These are phyloP conservation scores for Eptesicus fuscus DNA, from an alignment of 2,113 vertebrate species.

Conservation along the genomic window DNA sequence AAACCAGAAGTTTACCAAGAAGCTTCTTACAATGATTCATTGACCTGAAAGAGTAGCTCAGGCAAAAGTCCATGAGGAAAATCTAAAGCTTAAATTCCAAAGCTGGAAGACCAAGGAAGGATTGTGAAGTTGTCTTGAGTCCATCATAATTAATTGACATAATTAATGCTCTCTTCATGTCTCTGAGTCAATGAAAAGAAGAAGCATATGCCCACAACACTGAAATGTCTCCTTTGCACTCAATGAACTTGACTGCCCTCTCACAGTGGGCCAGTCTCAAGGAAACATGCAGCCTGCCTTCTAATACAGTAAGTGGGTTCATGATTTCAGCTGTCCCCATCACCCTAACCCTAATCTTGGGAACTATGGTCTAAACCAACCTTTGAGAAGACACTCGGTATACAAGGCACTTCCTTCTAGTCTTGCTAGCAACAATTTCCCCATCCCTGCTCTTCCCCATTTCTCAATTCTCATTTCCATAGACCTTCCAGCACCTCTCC, in stretches of 20 bases:
- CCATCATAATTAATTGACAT: background rate
- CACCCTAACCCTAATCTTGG: background rate
- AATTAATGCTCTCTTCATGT: background rate
- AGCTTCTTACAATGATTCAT: background rate
- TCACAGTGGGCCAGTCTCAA: background rate
- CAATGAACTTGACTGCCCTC: background rate
- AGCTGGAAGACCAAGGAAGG: background rate
- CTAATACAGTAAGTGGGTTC: background rate
- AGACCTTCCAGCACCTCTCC: background rate
- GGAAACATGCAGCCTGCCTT: background rate
- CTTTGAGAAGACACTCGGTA: background rate
- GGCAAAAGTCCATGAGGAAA: background rate
- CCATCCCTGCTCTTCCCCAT: background rate
- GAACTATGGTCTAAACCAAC: background rate
- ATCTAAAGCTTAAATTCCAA: background rate
- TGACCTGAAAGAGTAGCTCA: background rate
- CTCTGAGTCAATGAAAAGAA: background rate
- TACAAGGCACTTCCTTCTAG: background rate
- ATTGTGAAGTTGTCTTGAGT: background rate
- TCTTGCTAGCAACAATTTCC: background rate
- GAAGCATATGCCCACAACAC: fast-evolving
- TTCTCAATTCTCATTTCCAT: background rate
- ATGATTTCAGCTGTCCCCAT: background rate
- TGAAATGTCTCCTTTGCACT: background rate
- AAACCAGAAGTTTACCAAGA: background rate